Conservation (phyloP, 2,113 vertebrate species). For the Nannobrachium achirus region DNA sequence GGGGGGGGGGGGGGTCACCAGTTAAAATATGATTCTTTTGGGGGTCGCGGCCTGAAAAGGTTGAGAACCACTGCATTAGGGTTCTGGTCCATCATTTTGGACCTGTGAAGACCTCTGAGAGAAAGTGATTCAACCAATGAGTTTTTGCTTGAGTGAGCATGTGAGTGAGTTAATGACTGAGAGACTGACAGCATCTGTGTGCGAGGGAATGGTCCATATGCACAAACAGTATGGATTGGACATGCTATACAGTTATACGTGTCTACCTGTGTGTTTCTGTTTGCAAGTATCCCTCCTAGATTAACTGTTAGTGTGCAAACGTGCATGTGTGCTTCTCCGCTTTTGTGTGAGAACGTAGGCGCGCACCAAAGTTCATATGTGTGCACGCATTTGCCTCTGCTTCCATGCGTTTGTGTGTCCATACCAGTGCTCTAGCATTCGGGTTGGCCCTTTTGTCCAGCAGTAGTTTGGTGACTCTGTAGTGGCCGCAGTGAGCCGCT, state of each 20-base stretch:
- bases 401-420: constrained; percentile 8
- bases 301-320: constrained; percentile 3
- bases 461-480: constrained; percentile 96
- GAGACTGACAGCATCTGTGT: not conserved
- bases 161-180: not conserved
- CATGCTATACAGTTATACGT: not conserved
- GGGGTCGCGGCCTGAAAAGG: no score
- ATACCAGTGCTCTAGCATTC: constrained; percentile 93
- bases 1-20: no score
- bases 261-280: not conserved
- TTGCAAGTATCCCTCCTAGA: not conserved
- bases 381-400: not conserved
- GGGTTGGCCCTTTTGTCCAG: constrained; percentile 98
- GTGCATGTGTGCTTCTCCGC: not conserved
- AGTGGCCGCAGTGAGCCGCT: constrained; percentile 97
- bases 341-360: constrained; percentile 3
- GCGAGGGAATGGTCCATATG: not conserved
- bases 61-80: no score
- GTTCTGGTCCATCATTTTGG: no score
- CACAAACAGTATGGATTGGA: no score
- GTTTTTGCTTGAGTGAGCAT: not conserved
- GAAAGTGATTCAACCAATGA: no score
- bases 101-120: no score
- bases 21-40: no score
- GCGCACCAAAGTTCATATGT: not conserved